phyloP scores from a whole-genome alignment of 53 echinoderm and acorn worm genomes.

The Antedon mediterranea region DNA sequence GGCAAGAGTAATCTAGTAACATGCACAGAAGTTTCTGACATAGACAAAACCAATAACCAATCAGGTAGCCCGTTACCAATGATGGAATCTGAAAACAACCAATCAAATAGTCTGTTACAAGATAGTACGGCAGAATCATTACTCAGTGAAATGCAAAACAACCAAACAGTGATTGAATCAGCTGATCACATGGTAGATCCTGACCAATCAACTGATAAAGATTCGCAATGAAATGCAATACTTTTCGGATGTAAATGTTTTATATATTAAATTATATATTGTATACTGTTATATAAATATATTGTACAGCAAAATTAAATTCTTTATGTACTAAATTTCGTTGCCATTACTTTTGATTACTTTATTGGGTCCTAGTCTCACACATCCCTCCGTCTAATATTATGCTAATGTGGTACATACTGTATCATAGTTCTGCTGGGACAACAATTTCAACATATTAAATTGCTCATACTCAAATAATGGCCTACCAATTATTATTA shows the following conservation, averaged over 20 bases:
- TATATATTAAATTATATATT: not conserved
- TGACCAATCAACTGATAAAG: not conserved
- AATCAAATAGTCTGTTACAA: conserved; percentile 34
- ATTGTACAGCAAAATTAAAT: not conserved
- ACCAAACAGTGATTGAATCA: not conserved
- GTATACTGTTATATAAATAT: not conserved
- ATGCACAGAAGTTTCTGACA: not conserved
- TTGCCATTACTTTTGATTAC: too few relatives aligned
- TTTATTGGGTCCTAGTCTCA: too few relatives aligned
- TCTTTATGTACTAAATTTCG: not conserved
- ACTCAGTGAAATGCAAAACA: not conserved
- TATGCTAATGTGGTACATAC: too few relatives aligned
- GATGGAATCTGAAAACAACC: conserved; percentile 24
- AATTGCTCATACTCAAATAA: too few relatives aligned
- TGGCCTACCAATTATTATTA: too few relatives aligned
- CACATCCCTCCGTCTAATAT: too few relatives aligned
- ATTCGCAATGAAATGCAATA: not conserved
- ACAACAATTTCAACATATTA: too few relatives aligned
- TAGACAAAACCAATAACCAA: conserved; percentile 14
- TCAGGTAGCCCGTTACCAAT: conserved; percentile 17
- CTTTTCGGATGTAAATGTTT: not conserved
- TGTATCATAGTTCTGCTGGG: too few relatives aligned
- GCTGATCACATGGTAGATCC: not conserved
- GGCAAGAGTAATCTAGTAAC: not conserved
- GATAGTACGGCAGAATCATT: not conserved